Percentiles rank a stretch among this genome's conserved stretches.
phyloP scores from a whole-genome alignment of 2,113 vertebrate genomes.

The Xyliphius kryptos region DNA sequence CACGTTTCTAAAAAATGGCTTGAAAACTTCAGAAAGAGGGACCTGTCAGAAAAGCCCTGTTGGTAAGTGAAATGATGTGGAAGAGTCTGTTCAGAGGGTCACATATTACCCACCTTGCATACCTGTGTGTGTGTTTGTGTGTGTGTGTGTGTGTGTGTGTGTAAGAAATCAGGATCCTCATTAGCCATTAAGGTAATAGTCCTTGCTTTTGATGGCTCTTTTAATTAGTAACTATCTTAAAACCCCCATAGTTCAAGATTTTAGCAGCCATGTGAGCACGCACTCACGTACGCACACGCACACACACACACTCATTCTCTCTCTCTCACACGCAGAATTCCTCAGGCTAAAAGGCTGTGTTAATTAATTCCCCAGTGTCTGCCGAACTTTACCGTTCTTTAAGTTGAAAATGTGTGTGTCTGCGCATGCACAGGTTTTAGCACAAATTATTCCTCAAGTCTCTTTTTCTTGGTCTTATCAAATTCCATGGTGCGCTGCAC shows the following conservation, averaged over 20 bases:
- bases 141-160: not conserved
- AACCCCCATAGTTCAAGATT: not conserved
- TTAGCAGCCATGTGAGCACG: not conserved
- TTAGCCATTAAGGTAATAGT: not conserved
- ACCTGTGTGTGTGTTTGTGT: no score
- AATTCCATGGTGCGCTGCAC: no score
- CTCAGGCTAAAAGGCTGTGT: not conserved
- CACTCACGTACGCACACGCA: not conserved
- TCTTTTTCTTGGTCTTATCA: not conserved
- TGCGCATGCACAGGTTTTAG: no score
- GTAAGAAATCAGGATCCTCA: not conserved
- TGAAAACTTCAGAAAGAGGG: no score
- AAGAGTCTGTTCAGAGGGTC: not conserved
- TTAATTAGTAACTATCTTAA: constrained; percentile 2
- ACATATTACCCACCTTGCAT: not conserved
- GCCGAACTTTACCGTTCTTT: constrained; percentile 1
- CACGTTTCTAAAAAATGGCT: no score
- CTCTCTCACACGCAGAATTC: not conserved
- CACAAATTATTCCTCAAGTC: no score
- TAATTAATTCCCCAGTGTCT: constrained; percentile 14
- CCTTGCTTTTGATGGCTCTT: constrained; percentile 1
- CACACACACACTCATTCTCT: not conserved
- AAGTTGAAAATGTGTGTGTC: not conserved
- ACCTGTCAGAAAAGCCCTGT: no score
- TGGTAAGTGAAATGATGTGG: no score